Conservation (phyloP, 2,888 invertebrate genomes). For the Lasioglossum zephyrum region DNA sequence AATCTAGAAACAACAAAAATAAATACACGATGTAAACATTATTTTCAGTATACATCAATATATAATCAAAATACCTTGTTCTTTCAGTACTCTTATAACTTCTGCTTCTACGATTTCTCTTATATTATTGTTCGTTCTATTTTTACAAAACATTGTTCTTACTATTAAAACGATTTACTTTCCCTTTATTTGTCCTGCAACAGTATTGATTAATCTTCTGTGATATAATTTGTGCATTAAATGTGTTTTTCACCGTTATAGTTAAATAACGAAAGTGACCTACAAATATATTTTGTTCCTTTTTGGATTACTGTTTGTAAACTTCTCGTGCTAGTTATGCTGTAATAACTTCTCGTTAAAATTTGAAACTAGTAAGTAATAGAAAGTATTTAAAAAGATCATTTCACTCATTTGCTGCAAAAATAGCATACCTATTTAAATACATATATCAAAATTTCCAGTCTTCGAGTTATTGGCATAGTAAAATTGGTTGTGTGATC, state of each 20-base stretch:
- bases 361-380: background rate
- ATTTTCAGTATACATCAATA: background rate
- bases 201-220: background rate
- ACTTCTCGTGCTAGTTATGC: background rate
- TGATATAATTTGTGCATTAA: background rate
- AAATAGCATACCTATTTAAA: background rate
- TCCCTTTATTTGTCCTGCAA: background rate
- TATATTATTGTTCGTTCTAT: slow-evolving; percentile 10
- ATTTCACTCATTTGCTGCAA: background rate
- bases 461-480: background rate
- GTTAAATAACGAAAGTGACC: slow-evolving; percentile 20
- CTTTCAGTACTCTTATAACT: slow-evolving; percentile 43
- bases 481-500: background rate
- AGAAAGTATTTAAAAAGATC: slow-evolving; percentile 4
- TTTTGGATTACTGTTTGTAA: slow-evolving; percentile 20
- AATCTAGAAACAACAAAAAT: slow-evolving; percentile 67
- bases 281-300: slow-evolving; percentile 16
- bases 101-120: slow-evolving; percentile 39
- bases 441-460: background rate
- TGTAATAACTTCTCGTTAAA: background rate
- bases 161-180: background rate
- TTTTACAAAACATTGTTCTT: slow-evolving; percentile 15
- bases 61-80: slow-evolving; percentile 45
- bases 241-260: background rate
- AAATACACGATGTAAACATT: background rate